Base-by-base conservation (phyloP, 2,888 invertebrate species). In the Plebejus melissa region DNA sequence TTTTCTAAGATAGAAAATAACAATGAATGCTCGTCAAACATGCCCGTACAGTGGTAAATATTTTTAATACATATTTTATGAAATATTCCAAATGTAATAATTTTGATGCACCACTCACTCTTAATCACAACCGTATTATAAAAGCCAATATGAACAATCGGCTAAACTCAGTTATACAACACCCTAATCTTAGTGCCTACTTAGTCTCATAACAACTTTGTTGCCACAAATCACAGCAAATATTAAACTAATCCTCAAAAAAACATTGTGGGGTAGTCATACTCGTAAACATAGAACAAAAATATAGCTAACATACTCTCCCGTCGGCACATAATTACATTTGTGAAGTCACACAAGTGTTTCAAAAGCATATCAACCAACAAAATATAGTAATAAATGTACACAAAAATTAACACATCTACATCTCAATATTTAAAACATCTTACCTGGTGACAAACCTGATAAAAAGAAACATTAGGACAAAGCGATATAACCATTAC, bases 391-490 rank as follows among this genome's bases (percentile, higher is more conserved):
- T 77, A 78, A 79, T 76, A 80, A 76, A 76, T 76, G 74, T 76
- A 74, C 69, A 76, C 13, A 74, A 57, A 75, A 76, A 75, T 78
- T 76, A 72, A 69, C 79, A 77, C 80, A 80, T 79, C 80, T 83
- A 82, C 80, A 80, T 78, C 87, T 86, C 87, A 89, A 90, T 86
- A 86, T 54, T 84, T 81, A 85, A 84, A 87, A 87, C 82, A 83
- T 84, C 92, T 93, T 93, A 93, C 93, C 92, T 93, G 89, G 78
- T 76, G 80, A 85, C 78, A 82, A 87, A 90, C 93, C 92, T 91
- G 91, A 91, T 87, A 88, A 87, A 85, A 85, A 88, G 88, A 88
- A 87, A 82, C 81, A 82, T 82, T 84, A 82, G 82, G 83, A 81
- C 81, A 80, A 78, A 71, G 74, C 38, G 72, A 76, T 38, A 72